These are phyloP conservation scores for Pao palembangensis DNA, from an alignment of 2,113 vertebrate genomes.

Conservation along the genomic window DNA sequence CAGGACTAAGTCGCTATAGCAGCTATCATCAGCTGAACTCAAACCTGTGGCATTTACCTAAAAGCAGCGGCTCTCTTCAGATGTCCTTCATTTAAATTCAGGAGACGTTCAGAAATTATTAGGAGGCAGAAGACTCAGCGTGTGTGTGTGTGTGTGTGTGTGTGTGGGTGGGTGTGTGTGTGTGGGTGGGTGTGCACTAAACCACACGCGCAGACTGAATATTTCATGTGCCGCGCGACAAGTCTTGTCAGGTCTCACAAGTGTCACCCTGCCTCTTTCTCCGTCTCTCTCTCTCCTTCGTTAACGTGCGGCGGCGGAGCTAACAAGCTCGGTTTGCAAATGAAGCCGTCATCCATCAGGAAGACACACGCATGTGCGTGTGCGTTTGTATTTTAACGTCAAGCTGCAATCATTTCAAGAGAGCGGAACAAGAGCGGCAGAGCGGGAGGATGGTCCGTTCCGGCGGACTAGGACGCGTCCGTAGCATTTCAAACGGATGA, in stretches of 20 bases:
- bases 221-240: conserved; percentile 37
- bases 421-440: conserved; percentile 1
- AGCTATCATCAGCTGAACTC: background rate
- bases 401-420: conserved; percentile 11
- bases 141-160: conserved; percentile 2
- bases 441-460: background rate
- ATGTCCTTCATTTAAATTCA: conserved; percentile 10
- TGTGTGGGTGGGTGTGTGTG: background rate
- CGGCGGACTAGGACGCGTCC: too few species aligned
- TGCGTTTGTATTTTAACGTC: background rate
- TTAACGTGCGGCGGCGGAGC: conserved; percentile 38
- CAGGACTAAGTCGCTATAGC: background rate
- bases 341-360: conserved; percentile 47
- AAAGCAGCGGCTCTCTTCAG: background rate
- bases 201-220: conserved; percentile 20
- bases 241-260: conserved; percentile 26
- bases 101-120: background rate
- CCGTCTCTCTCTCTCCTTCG: conserved; percentile 10
- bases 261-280: conserved; percentile 9
- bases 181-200: background rate
- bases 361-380: background rate
- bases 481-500: too few species aligned
- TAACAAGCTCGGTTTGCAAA: conserved; percentile 57
- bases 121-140: conserved; percentile 3
- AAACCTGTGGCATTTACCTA: background rate